Percentiles rank a stretch among this genome's conserved stretches.
Evolutionary conservation across 2,888 invertebrate genomes (phyloP).

Genomic region (Parapristionchus giblindavisi): DNA sequence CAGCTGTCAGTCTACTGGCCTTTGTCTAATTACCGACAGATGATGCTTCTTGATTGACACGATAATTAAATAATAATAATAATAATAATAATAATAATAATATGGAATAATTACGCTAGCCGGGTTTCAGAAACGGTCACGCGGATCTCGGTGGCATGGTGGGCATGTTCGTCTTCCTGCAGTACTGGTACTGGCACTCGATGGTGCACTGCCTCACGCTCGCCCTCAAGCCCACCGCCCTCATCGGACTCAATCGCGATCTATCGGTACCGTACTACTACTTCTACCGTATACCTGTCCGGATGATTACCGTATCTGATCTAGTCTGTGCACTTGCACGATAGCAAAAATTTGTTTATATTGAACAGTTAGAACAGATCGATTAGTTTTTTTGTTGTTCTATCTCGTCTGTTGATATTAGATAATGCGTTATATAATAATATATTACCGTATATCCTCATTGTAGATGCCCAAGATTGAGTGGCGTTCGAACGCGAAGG

Average conservation of each 20-base stretch:
- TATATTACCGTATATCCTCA: too few species aligned
- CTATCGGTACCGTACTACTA: conserved; percentile 76
- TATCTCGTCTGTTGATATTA: neutral
- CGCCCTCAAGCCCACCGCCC: conserved; percentile 93
- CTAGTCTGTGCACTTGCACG: too few species aligned
- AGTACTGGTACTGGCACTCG: conserved; percentile 99
- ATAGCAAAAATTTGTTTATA: too few species aligned
- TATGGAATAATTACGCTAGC: too few species aligned
- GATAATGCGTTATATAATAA: too few species aligned
- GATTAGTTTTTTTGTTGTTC: neutral
- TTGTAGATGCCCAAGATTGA: conserved; percentile 80
- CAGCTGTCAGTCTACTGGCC: too few species aligned
- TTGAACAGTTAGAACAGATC: too few species aligned
- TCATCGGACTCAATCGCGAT: conserved; percentile 92
- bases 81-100: neutral
- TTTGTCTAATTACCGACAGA: too few species aligned
- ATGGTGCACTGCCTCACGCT: conserved; percentile 92
- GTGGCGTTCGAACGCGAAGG: conserved; percentile 89
- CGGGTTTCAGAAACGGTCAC: conserved; percentile 81
- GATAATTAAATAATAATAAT: neutral
- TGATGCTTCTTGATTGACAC: too few species aligned
- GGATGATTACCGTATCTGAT: neutral
- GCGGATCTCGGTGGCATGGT: conserved; percentile 96
- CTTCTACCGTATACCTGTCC: conserved; percentile 5
- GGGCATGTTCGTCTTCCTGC: conserved; percentile 94